phyloP scores from a whole-genome alignment of 2,113 vertebrate genomes.

The Fulica atra region DNA sequence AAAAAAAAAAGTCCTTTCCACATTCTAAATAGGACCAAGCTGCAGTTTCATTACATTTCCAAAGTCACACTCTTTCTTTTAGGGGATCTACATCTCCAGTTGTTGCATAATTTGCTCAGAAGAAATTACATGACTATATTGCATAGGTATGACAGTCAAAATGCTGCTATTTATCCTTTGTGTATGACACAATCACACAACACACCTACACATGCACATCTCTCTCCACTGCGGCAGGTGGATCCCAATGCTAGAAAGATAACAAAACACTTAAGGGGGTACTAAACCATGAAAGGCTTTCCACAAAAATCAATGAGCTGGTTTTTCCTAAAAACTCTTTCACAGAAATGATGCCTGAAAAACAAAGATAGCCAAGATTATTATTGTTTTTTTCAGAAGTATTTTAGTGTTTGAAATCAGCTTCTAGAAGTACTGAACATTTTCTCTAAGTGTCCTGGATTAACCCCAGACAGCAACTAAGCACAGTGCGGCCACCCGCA shows the following conservation, averaged over 20 bases:
- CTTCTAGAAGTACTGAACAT: background rate
- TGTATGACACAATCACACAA: background rate
- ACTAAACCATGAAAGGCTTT: background rate
- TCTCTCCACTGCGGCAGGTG: background rate
- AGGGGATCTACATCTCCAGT: background rate
- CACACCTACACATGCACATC: background rate
- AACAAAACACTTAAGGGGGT: background rate
- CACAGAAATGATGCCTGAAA: background rate
- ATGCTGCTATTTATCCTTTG: background rate
- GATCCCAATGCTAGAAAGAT: background rate
- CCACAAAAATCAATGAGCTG: background rate
- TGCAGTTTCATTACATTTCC: background rate
- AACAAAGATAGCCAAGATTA: background rate
- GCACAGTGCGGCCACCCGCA: too few relatives aligned
- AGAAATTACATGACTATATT: background rate
- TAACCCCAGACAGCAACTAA: too few relatives aligned
- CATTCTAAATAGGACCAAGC: background rate
- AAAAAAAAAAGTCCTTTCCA: background rate
- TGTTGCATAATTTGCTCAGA: background rate
- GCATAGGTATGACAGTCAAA: background rate
- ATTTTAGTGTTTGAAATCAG: background rate
- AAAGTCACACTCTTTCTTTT: background rate
- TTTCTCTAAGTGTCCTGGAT: background rate
- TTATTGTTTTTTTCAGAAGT: background rate
- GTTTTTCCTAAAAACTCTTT: background rate